Evolutionary conservation across 2,797 vertebrate species (phyloP).

Genomic region (Ctenopoma kingsleyae): DNA sequence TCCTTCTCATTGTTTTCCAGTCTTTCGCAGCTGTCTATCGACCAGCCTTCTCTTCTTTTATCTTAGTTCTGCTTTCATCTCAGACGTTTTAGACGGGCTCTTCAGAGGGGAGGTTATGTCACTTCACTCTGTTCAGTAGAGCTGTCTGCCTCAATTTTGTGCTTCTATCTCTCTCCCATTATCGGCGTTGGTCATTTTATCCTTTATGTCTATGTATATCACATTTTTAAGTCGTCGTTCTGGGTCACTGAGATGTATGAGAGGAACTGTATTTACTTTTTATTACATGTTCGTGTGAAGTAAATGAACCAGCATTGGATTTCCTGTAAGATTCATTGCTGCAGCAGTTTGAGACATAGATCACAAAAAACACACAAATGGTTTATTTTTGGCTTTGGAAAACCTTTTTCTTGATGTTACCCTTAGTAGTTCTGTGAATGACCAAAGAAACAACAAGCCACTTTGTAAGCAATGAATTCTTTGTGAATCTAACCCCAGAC

Average conservation of each 20-base stretch:
- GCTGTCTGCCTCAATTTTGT: constrained; percentile 51
- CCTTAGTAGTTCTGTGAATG: constrained; percentile 10
- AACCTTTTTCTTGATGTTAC: constrained; percentile 19
- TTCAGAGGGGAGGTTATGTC: constrained; percentile 53
- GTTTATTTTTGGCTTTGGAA: constrained; percentile 8
- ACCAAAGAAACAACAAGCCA: constrained; percentile 53
- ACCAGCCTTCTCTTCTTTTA: constrained; percentile 48
- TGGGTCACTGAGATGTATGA: constrained; percentile 85
- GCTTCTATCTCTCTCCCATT: constrained; percentile 34
- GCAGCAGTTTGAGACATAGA: constrained; percentile 41
- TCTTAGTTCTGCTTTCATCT: constrained; percentile 64
- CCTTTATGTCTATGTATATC: constrained; percentile 33
- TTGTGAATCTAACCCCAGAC: constrained; percentile 73
- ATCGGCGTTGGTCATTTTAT: constrained; percentile 16
- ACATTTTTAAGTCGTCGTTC: constrained; percentile 34
- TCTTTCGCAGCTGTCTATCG: constrained; percentile 28
- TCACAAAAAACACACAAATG: not conserved
- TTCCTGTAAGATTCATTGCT: constrained; percentile 71
- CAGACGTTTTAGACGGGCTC: constrained; percentile 44
- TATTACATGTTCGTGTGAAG: constrained; percentile 61
- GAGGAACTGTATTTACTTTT: constrained; percentile 72
- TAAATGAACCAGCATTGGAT: constrained; percentile 54
- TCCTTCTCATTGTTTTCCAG: constrained; percentile 35
- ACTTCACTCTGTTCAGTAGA: constrained; percentile 36
- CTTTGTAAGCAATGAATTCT: constrained; percentile 68